Base-by-base conservation (phyloP, 2,113 vertebrate genomes). In the Pan paniscus region DNA sequence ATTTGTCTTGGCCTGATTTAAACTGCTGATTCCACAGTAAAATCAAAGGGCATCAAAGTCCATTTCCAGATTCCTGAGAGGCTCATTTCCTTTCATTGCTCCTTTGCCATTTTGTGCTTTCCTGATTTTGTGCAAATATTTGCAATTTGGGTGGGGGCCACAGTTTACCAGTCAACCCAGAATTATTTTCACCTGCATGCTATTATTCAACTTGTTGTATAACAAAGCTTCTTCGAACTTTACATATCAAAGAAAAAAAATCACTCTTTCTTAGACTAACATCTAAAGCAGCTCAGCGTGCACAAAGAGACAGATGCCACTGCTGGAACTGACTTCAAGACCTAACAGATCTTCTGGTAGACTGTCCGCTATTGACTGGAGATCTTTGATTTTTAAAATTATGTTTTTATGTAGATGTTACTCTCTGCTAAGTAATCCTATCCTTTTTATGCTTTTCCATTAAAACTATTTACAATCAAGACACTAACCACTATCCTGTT, bases 41-140 rank as follows among this genome's bases (percentile, higher is more conserved):
- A 97, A 52, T 68, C 68, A 96, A 92, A 90, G 91, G 80, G 50
- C 92, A 93, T 93, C 94, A 93, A 95, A 97, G 95, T 85, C 67
- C 81, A 68, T 90, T 94, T 95, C 91, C 96, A 94, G 91, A 94
- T 55, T 94, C 89, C 72, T 52, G 59, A 35, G 73, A 4, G 4
- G 94, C 59, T 50, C 96, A 72, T 64, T 97, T 97, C 97, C 97
- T 32, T 61, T 96, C 68, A 79, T 75, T 80, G 79, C 86, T 94
- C 72, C 38, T 97, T 93, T 72, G 89, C 76, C 61, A n/a, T 90
- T 80, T 96, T 87, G 90, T 59, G 68, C 87, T 92, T 98, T 95
- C 95, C 96, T 96, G 96, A 97, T 92, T 96, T 97, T 80, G 61
- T 38, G 35, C 96, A 95, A 95, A 98, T 97, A 97, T 97, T 98